Conservation (phyloP, 2,888 invertebrate genomes). For the Biston betularia region DNA sequence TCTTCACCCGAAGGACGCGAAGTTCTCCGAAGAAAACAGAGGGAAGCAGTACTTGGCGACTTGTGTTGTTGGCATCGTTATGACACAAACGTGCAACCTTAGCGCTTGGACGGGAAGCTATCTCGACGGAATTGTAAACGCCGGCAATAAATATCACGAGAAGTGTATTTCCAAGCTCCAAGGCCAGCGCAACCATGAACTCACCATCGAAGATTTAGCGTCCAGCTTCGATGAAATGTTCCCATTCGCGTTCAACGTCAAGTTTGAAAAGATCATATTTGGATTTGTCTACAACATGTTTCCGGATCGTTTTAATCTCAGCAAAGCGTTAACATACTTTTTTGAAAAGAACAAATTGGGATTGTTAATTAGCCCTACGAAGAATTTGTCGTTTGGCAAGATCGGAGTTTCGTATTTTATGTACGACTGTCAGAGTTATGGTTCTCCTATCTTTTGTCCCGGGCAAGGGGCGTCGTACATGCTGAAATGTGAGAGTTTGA, state of each 20-base stretch:
- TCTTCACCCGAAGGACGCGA: slow-evolving; percentile 86
- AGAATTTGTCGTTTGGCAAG: slow-evolving; percentile 84
- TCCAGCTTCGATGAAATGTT: slow-evolving; percentile 83
- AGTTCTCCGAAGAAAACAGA: slow-evolving; percentile 82
- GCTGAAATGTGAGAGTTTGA: slow-evolving; percentile 86
- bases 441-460: slow-evolving; percentile 87
- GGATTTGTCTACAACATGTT: slow-evolving; percentile 87
- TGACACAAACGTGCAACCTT: slow-evolving; percentile 86
- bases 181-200: slow-evolving; percentile 81
- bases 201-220: slow-evolving; percentile 85
- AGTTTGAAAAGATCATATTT: slow-evolving; percentile 84
- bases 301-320: slow-evolving; percentile 87
- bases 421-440: slow-evolving; percentile 88
- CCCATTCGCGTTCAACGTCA: slow-evolving; percentile 85
- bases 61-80: slow-evolving; percentile 85
- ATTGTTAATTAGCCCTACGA: slow-evolving; percentile 82
- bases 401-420: slow-evolving; percentile 87
- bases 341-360: slow-evolving; percentile 85
- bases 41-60: slow-evolving; percentile 89
- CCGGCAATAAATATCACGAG: slow-evolving; percentile 86
- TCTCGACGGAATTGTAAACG: slow-evolving; percentile 87
- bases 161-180: slow-evolving; percentile 79
- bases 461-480: slow-evolving; percentile 87
- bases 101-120: slow-evolving; percentile 88
- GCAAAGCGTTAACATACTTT: slow-evolving; percentile 87